These are phyloP conservation scores for Melipona bicolor DNA, from an alignment of 2,888 invertebrate species.

Conservation along the genomic window DNA sequence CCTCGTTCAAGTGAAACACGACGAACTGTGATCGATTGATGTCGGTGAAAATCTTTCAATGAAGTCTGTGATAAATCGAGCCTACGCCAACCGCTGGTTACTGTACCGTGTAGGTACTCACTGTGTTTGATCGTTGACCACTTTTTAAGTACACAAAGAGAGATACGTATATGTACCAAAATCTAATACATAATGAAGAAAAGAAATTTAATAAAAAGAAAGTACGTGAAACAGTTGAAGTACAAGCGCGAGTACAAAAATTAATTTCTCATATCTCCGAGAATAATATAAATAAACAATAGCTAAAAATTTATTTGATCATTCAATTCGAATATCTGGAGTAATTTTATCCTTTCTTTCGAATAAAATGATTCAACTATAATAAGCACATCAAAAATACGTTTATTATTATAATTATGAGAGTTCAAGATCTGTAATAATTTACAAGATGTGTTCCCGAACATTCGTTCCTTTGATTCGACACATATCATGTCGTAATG, in stretches of 20 bases:
- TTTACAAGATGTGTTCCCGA: slow-evolving; percentile 65
- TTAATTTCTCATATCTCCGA: slow-evolving; percentile 61
- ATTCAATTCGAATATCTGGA: background rate
- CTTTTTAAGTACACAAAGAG: slow-evolving; percentile 19
- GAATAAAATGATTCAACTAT: slow-evolving; percentile 30
- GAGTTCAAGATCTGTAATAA: slow-evolving; percentile 65
- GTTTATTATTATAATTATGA: slow-evolving; percentile 76
- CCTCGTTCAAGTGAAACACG: slow-evolving; percentile 66
- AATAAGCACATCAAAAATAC: slow-evolving; percentile 80
- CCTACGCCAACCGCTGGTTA: slow-evolving; percentile 61
- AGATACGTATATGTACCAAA: slow-evolving; percentile 29
- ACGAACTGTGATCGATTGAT: slow-evolving; percentile 78
- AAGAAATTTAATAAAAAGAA: background rate
- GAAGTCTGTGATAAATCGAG: slow-evolving; percentile 79
- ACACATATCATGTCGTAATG: slow-evolving; percentile 63
- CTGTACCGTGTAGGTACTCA: slow-evolving; percentile 28
- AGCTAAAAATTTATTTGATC: background rate
- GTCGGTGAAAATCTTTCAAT: slow-evolving; percentile 69
- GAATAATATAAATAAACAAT: slow-evolving; percentile 15
- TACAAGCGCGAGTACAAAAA: slow-evolving; percentile 70
- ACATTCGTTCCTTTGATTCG: slow-evolving; percentile 65
- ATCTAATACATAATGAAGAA: slow-evolving; percentile 24
- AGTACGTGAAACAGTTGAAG: slow-evolving; percentile 57
- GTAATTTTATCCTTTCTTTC: background rate
- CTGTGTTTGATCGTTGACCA: background rate